Conservation (phyloP, 2,797 vertebrate species). For the Gymnothorax javanicus region DNA sequence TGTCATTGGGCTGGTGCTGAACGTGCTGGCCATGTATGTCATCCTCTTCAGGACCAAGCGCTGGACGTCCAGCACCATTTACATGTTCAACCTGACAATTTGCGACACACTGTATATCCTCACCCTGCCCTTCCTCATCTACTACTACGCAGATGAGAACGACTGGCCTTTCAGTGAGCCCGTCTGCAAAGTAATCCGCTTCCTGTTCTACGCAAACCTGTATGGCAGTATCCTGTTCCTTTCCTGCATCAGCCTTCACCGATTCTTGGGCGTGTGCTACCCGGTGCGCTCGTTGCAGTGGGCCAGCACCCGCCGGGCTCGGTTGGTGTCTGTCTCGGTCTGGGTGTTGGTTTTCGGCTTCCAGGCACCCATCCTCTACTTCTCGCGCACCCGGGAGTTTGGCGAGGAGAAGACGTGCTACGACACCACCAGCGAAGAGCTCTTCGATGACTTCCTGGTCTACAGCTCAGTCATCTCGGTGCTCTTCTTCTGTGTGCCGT, state of each 20-base stretch:
- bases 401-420: slow-evolving; percentile 74
- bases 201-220: slow-evolving; percentile 94
- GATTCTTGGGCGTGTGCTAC: slow-evolving; percentile 87
- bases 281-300: slow-evolving; percentile 85
- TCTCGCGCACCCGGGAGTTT: slow-evolving; percentile 76
- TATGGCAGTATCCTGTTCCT: slow-evolving; percentile 95
- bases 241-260: slow-evolving; percentile 91
- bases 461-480: slow-evolving; percentile 87
- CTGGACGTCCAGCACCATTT: slow-evolving; percentile 91
- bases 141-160: slow-evolving; percentile 86
- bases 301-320: slow-evolving; percentile 79
- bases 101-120: slow-evolving; percentile 89
- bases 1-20: slow-evolving; percentile 83
- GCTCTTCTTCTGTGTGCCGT: slow-evolving; percentile 85
- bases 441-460: slow-evolving; percentile 84
- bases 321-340: slow-evolving; percentile 70
- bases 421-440: slow-evolving; percentile 85
- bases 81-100: slow-evolving; percentile 93
- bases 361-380: slow-evolving; percentile 88
- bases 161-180: slow-evolving; percentile 89
- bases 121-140: slow-evolving; percentile 90
- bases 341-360: slow-evolving; percentile 81
- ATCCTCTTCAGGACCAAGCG: slow-evolving; percentile 87
- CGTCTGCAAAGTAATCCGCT: slow-evolving; percentile 92
- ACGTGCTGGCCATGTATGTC: slow-evolving; percentile 78